Conservation (phyloP, 2,113 vertebrate genomes). For the Osmerus mordax region DNA sequence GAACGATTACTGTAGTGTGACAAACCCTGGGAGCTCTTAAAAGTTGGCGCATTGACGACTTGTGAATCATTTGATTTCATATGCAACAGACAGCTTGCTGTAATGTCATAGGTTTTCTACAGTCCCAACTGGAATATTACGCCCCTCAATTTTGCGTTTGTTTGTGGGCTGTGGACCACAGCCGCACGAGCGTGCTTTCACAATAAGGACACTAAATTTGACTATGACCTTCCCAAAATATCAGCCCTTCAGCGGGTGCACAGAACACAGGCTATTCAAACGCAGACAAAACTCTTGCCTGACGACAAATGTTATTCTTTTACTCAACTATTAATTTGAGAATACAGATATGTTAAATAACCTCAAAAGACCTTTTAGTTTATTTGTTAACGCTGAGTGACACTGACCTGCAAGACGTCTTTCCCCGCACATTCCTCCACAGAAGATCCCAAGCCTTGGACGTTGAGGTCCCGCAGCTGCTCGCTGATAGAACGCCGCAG, state of each 20-base stretch:
- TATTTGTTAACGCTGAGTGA: background rate
- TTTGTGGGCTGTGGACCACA: too few species aligned
- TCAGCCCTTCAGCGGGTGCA: slow-evolving; percentile 5
- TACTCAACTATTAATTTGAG: background rate
- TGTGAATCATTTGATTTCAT: background rate
- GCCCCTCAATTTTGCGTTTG: too few species aligned
- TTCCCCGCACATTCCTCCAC: slow-evolving; percentile 90
- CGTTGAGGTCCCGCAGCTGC: slow-evolving; percentile 91
- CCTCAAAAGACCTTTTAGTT: background rate
- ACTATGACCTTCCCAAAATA: slow-evolving; percentile 72
- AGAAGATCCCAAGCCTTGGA: slow-evolving; percentile 92
- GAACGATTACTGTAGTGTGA: too few species aligned
- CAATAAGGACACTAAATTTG: slow-evolving; percentile 52
- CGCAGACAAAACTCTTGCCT: too few species aligned
- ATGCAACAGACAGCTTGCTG: background rate
- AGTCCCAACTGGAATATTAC: too few species aligned
- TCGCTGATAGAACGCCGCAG: slow-evolving; percentile 92
- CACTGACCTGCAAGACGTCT: slow-evolving; percentile 90
- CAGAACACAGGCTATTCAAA: background rate
- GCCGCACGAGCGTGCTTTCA: background rate
- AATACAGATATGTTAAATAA: background rate
- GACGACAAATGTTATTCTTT: too few species aligned
- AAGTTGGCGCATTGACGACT: slow-evolving; percentile 44
- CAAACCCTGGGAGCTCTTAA: background rate
- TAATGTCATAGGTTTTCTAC: too few species aligned